These are phyloP conservation scores for Syncerus caffer DNA, from an alignment of 2,797 vertebrate species.

Conservation along the genomic window DNA sequence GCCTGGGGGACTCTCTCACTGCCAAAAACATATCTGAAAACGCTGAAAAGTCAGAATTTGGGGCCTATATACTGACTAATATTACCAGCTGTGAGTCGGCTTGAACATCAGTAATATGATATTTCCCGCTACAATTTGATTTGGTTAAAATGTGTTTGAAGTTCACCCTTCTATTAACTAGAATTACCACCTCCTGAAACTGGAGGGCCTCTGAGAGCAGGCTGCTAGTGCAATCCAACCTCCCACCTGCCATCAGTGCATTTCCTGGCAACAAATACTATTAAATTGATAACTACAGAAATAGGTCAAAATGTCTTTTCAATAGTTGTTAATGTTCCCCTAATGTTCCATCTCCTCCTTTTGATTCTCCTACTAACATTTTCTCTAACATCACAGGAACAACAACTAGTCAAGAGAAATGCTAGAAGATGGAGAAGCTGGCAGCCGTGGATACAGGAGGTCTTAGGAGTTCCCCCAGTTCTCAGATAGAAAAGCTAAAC, in stretches of 20 bases:
- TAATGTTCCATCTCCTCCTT: conserved; percentile 59
- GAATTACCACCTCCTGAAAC: conserved; percentile 77
- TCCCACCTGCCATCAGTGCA: conserved; percentile 39
- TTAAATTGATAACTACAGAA: conserved; percentile 76
- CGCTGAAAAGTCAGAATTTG: conserved; percentile 69
- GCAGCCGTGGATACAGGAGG: not conserved
- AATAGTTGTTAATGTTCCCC: conserved; percentile 71
- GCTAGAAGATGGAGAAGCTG: not conserved
- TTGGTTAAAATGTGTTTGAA: conserved; percentile 77
- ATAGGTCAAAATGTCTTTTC: conserved; percentile 76
- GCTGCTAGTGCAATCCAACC: conserved; percentile 56
- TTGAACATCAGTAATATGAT: conserved; percentile 71
- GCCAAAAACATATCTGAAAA: conserved; percentile 70
- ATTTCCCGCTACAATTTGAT: conserved; percentile 78
- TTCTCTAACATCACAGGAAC: conserved; percentile 36
- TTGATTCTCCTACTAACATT: conserved; percentile 61
- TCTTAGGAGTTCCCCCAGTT: not conserved
- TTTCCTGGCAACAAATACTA: conserved; percentile 74
- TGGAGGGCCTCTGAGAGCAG: conserved; percentile 68
- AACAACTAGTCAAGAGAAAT: conserved; percentile 43
- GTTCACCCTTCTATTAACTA: conserved; percentile 77
- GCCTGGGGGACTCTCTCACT: conserved; percentile 53
- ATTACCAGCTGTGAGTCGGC: conserved; percentile 72
- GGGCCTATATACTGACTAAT: conserved; percentile 65
- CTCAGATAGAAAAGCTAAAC: not conserved